Conservation (phyloP, 2,888 invertebrate species). For the Leucophora obtusa region DNA sequence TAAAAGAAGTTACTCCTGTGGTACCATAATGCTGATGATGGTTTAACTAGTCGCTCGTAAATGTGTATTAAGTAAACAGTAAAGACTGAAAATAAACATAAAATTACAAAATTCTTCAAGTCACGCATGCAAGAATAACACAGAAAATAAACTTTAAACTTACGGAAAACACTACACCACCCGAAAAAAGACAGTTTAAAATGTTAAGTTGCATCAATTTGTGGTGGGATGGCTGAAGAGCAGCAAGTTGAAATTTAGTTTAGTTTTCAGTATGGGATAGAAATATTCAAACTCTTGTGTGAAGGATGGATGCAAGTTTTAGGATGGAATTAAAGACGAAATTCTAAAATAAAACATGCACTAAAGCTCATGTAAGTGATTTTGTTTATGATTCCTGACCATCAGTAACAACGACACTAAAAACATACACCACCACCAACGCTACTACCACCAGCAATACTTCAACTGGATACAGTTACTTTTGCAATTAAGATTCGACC, state of each 20-base stretch:
- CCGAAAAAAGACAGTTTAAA: neutral
- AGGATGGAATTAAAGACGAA: neutral
- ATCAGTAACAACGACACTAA: constrained; percentile 39
- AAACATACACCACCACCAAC: constrained; percentile 11
- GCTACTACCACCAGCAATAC: neutral
- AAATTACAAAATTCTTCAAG: constrained; percentile 69
- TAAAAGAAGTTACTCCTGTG: constrained; percentile 13
- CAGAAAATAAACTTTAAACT: neutral
- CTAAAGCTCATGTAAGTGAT: constrained; percentile 66
- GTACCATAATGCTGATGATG: constrained; percentile 7
- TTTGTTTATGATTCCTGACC: constrained; percentile 62
- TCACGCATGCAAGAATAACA: constrained; percentile 73
- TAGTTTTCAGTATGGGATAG: constrained; percentile 3
- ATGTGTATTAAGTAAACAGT: neutral
- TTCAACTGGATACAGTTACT: neutral
- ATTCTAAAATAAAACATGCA: constrained; percentile 34
- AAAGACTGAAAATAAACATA: constrained; percentile 27
- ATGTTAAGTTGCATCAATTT: neutral
- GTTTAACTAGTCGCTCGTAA: constrained; percentile 3
- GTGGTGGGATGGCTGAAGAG: neutral
- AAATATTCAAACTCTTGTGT: constrained; percentile 17
- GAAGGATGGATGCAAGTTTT: neutral
- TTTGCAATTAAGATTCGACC: too few species aligned
- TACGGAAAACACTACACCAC: neutral
- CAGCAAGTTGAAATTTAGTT: neutral